Conservation (phyloP, 2,113 vertebrate species). For the Apeltes quadracus region DNA sequence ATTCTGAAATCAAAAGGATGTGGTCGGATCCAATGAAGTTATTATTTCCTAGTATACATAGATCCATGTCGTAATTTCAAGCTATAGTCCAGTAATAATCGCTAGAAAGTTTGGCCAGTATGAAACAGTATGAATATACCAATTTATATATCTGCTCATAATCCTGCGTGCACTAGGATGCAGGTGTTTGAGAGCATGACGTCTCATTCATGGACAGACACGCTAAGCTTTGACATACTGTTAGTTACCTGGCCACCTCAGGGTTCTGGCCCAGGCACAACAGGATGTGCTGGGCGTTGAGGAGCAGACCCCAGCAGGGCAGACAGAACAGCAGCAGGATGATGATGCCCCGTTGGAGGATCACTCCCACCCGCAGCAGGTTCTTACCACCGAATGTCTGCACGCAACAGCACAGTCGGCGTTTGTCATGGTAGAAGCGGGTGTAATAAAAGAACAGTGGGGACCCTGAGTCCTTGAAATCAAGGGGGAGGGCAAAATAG, state of each 20-base stretch:
- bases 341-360: slow-evolving; percentile 86
- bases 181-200: neutral
- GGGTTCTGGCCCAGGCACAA: slow-evolving; percentile 85
- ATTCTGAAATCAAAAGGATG: slow-evolving; percentile 78
- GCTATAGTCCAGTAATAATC: neutral
- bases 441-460: slow-evolving; percentile 1
- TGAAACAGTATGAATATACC: neutral
- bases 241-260: slow-evolving; percentile 85
- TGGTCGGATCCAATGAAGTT: slow-evolving; percentile 1
- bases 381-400: slow-evolving; percentile 89
- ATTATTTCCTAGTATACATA: neutral
- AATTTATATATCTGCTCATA: neutral
- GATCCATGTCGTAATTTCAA: neutral
- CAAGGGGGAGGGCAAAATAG: neutral
- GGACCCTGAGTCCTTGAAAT: neutral
- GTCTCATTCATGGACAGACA: neutral
- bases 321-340: slow-evolving; percentile 90
- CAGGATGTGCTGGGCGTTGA: slow-evolving; percentile 87
- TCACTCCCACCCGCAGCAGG: slow-evolving; percentile 86
- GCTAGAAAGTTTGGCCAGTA: neutral
- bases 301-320: slow-evolving; percentile 90
- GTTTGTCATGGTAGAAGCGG: slow-evolving; percentile 19
- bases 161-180: neutral
- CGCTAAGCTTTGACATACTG: neutral
- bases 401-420: slow-evolving; percentile 7